Base-by-base conservation (phyloP, 2,113 vertebrate genomes). In the Dolichallabes microphthalmus region DNA sequence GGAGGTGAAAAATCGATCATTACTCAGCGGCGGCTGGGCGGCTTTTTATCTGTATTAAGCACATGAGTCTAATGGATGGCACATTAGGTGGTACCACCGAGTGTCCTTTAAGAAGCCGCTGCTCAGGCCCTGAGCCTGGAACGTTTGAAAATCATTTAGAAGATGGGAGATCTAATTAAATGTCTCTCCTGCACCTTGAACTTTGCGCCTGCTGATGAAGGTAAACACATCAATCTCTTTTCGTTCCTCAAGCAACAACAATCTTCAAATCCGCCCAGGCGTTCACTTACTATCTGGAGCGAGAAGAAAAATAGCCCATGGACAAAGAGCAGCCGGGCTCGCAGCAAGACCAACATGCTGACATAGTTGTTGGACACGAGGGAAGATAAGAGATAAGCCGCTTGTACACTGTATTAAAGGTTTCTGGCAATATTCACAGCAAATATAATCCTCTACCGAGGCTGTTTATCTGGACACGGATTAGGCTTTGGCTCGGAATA, bases 161-260 rank as follows among this genome's bases (percentile, higher is more conserved):
- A 89, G 83, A 82, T 76, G 74, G 55, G 68, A 80, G 83, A 87
- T 87, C 82, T 82, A 89, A 87, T 89, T 87, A 87, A 89, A 81
- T 45, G 84, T 87, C 86, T 83, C 76, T 83, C 88, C 60, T 79
- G 60, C 80, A 89, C 83, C 86, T 87, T 89, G 83, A 87, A 89
- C 88, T 81, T 89, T 86, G 83, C 25, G 80, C 83, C 83, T 75
- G 74, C 86, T 89, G 86, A 89, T 55, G 75, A 85, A 83, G 83
- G 86, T 87, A 89, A 89, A 89, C 83, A 89, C 88, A 89, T 89
- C 88, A 89, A 89, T 89, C 88, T 89, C 85, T 73, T 85, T 87
- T 87, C 69, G 83, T 66, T 86, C 78, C 80, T 85, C 35, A 30
- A 85, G 86, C 86, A 87, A 78, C 86, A 87, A 89, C 83, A 89